Evolutionary conservation across 2,797 vertebrate genomes (phyloP).

Genomic region (Falco columbarius): DNA sequence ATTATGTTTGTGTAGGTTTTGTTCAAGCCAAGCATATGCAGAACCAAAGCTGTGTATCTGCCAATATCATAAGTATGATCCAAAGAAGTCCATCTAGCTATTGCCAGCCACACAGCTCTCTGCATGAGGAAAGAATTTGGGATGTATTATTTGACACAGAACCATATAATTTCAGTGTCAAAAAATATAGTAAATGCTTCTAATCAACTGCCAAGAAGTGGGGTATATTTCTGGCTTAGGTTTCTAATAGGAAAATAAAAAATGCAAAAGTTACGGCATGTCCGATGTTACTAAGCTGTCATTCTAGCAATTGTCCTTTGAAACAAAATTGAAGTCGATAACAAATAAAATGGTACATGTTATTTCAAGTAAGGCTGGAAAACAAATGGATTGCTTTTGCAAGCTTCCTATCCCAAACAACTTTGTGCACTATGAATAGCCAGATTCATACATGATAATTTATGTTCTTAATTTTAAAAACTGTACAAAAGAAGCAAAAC

Average conservation of each 20-base stretch:
- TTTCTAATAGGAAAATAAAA: constrained; percentile 54
- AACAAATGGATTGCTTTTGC: not conserved
- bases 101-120: constrained; percentile 41
- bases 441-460: not conserved
- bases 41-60: constrained; percentile 59
- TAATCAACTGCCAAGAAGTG: constrained; percentile 65
- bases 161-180: constrained; percentile 59
- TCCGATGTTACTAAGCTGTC: not conserved
- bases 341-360: not conserved
- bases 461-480: not conserved
- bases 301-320: not conserved
- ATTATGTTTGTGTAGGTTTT: constrained; percentile 47
- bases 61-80: constrained; percentile 46
- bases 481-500: not conserved
- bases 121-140: constrained; percentile 49
- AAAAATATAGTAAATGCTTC: constrained; percentile 53
- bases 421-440: not conserved
- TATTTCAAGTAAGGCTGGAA: not conserved
- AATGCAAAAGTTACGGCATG: constrained; percentile 32
- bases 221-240: constrained; percentile 53
- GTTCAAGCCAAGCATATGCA: constrained; percentile 44
- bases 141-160: constrained; percentile 55
- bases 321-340: not conserved
- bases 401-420: not conserved
- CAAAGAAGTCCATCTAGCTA: not conserved